Percentiles rank a stretch among this genome's conserved stretches.
Conservation (phyloP, 2,888 invertebrate species). For the Gymnosoma rotundatum region DNA sequence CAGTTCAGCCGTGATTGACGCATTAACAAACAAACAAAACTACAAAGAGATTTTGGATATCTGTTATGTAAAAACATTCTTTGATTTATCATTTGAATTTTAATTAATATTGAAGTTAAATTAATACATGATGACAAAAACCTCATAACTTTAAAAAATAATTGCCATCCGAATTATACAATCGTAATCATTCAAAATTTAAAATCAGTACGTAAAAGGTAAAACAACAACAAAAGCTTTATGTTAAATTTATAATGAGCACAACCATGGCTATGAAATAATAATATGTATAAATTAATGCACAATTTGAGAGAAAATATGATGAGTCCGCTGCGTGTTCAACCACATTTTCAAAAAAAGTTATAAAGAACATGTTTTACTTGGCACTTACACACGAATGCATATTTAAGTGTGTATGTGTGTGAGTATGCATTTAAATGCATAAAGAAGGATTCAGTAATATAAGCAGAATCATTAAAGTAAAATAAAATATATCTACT, state of each 20-base stretch:
- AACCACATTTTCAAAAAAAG: background rate
- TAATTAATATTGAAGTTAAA: too few species aligned
- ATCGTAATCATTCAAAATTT: background rate
- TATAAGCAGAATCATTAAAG: conserved; percentile 43
- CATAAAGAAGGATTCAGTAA: background rate
- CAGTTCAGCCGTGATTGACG: too few species aligned
- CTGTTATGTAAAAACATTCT: too few species aligned
- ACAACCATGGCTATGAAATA: conserved; percentile 33
- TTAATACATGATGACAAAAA: background rate
- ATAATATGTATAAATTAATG: conserved; percentile 22
- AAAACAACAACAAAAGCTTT: conserved; percentile 4
- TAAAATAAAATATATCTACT: conserved; percentile 36
- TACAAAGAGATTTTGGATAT: too few species aligned
- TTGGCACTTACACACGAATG: conserved; percentile 8
- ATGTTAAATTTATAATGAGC: conserved; percentile 38
- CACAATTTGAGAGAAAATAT: conserved; percentile 19
- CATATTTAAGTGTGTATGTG: background rate
- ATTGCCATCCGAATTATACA: background rate
- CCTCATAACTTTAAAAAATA: background rate
- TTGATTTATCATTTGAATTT: too few species aligned
- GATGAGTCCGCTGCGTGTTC: background rate
- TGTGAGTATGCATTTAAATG: background rate
- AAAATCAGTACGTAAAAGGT: background rate
- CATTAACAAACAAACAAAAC: too few species aligned
- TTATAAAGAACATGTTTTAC: conserved; percentile 34